Evolutionary conservation across 2,888 invertebrate species (phyloP).

Genomic region (Phyllotreta cruciferae): DNA sequence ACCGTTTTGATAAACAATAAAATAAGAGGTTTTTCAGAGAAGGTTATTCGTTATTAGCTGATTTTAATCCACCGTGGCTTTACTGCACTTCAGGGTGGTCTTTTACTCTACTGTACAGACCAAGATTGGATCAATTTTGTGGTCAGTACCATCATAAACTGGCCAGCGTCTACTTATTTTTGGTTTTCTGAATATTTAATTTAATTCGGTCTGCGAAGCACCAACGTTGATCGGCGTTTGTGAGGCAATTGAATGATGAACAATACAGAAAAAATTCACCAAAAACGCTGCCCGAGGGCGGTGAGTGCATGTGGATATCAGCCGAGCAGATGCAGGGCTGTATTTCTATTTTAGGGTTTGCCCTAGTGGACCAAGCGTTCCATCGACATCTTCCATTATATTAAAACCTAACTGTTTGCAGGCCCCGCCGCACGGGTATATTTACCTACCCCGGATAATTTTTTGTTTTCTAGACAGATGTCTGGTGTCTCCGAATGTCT

Average conservation of each 20-base stretch:
- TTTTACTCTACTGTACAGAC: slow-evolving; percentile 5
- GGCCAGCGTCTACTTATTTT: neutral
- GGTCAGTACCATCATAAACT: neutral
- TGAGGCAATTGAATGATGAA: too few relatives aligned
- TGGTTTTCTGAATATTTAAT: slow-evolving; percentile 5
- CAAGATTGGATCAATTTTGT: slow-evolving; percentile 5
- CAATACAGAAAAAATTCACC: too few relatives aligned
- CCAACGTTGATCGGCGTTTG: too few relatives aligned
- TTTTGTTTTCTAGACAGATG: slow-evolving; percentile 37
- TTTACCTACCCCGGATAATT: slow-evolving; percentile 36
- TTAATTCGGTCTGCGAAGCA: neutral
- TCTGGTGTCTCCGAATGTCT: slow-evolving; percentile 20
- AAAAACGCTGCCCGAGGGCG: too few relatives aligned
- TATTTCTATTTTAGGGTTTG: slow-evolving; percentile 31
- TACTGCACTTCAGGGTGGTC: slow-evolving; percentile 19
- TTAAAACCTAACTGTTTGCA: neutral
- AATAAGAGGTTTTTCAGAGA: slow-evolving; percentile 18
- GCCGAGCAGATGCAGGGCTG: slow-evolving; percentile 10
- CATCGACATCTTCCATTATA: slow-evolving; percentile 1
- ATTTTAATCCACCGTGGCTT: slow-evolving; percentile 19
- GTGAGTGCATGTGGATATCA: too few relatives aligned
- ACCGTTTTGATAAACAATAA: slow-evolving; percentile 25
- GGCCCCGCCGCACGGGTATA: slow-evolving; percentile 21
- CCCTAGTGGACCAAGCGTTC: slow-evolving; percentile 11
- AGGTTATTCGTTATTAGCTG: slow-evolving; percentile 24